A percentile compares a stretch with the other conserved stretches of the same genome.
phyloP scores from a whole-genome alignment of 2,888 invertebrate species.

The Drosophila prolongata region DNA sequence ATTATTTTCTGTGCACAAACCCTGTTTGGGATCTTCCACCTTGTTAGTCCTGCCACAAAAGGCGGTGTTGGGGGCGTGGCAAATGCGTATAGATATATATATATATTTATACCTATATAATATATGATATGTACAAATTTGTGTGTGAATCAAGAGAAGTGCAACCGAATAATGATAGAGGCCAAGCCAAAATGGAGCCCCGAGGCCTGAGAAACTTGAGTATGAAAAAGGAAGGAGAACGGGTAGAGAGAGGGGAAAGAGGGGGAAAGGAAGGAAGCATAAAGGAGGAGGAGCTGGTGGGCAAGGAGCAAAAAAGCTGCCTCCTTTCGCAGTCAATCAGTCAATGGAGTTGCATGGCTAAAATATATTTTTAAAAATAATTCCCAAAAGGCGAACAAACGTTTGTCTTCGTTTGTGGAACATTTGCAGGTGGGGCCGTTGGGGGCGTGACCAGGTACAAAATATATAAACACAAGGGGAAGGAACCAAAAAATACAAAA shows the following conservation, averaged over 20 bases:
- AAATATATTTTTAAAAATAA: constrained; percentile 10
- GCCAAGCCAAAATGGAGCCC: constrained; percentile 67
- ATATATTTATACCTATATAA: constrained; percentile 17
- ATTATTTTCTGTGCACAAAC: constrained; percentile 4
- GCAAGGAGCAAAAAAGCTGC: constrained; percentile 31
- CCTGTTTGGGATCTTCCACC: constrained; percentile 8
- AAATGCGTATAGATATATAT: constrained; percentile 26
- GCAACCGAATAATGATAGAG: constrained; percentile 84
- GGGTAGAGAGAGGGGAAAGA: background rate
- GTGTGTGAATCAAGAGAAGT: constrained; percentile 67
- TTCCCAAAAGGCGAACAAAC: constrained; percentile 20
- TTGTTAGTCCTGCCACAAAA: constrained; percentile 30
- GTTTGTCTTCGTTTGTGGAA: constrained; percentile 28
- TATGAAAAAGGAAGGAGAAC: background rate
- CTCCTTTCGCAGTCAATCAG: constrained; percentile 69
- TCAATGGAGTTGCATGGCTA: constrained; percentile 59
- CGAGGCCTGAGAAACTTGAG: constrained; percentile 56
- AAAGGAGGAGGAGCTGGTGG: constrained; percentile 25
- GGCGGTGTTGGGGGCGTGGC: constrained; percentile 39
- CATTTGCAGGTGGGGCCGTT: constrained; percentile 35
- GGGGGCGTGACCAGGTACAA: constrained; percentile 43
- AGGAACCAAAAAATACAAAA: constrained; percentile 4
- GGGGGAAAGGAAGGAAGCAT: background rate
- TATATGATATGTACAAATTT: constrained; percentile 15
- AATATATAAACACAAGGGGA: constrained; percentile 30